Percentiles rank a stretch among this genome's conserved stretches.
phyloP scores from a whole-genome alignment of 2,113 vertebrate genomes.

The Alligator mississippiensis region DNA sequence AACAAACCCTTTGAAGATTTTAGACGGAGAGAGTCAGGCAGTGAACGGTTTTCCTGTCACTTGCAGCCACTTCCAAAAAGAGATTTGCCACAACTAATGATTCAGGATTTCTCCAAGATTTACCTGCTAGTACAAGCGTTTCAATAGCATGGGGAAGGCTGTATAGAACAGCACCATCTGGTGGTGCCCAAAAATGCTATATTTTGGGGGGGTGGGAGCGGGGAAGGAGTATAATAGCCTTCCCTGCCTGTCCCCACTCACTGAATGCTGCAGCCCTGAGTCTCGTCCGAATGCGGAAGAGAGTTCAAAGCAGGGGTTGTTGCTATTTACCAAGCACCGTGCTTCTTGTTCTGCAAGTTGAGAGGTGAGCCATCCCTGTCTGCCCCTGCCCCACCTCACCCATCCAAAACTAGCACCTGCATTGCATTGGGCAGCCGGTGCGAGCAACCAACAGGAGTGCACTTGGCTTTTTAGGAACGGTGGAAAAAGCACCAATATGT shows the following conservation, averaged over 20 bases:
- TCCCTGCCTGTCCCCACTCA: not conserved
- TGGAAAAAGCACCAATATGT: rapidly evolving
- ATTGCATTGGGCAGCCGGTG: not conserved
- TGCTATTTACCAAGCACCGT: rapidly evolving
- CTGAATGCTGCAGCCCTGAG: rapidly evolving
- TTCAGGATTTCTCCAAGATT: not conserved
- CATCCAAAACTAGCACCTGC: not conserved
- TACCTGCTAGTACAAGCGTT: rapidly evolving
- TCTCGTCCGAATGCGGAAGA: not conserved
- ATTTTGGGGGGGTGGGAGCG: not conserved
- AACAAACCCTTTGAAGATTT: not conserved
- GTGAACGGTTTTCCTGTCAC: not conserved
- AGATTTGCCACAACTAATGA: not conserved
- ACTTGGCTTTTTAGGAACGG: not conserved
- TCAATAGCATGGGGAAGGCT: not conserved
- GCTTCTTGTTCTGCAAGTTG: not conserved
- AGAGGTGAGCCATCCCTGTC: not conserved
- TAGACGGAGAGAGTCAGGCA: not conserved
- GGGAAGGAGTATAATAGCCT: too few species aligned
- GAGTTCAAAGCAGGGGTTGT: not conserved
- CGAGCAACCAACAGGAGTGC: not conserved
- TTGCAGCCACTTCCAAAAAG: not conserved
- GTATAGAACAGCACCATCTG: not conserved
- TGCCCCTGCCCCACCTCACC: rapidly evolving
- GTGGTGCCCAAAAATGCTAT: not conserved